These are phyloP conservation scores for Drosophila novamexicana DNA, from an alignment of 1,140 invertebrate species.

Conservation along the genomic window DNA sequence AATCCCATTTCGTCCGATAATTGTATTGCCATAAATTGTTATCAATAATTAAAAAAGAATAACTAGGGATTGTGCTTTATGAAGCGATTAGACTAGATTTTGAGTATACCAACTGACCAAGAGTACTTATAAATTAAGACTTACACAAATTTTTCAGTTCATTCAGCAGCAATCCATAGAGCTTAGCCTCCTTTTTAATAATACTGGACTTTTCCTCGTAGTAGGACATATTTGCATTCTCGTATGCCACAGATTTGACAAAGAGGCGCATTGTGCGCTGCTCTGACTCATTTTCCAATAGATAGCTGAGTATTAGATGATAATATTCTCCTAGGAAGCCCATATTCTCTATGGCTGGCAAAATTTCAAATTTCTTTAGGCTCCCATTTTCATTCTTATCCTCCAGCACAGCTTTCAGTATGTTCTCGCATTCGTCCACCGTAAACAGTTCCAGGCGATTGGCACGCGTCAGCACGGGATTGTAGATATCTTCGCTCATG, in stretches of 20 bases:
- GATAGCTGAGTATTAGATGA: conserved; percentile 63
- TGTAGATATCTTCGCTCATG: conserved; percentile 48
- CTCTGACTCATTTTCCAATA: conserved; percentile 24
- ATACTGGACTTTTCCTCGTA: conserved; percentile 58
- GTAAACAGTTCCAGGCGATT: conserved; percentile 63
- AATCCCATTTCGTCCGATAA: too few species aligned
- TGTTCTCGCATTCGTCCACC: conserved; percentile 55
- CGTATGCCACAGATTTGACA: conserved; percentile 69
- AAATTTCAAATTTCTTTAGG: conserved; percentile 52
- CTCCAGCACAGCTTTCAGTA: conserved; percentile 54
- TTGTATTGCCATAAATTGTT: too few species aligned
- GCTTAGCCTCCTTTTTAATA: conserved; percentile 60
- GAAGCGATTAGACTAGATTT: too few species aligned
- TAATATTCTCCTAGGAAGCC: conserved; percentile 78
- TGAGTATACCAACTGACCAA: too few species aligned
- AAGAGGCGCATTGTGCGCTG: conserved; percentile 53
- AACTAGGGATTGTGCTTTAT: too few species aligned
- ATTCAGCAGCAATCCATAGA: conserved; percentile 63
- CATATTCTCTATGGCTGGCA: conserved; percentile 58
- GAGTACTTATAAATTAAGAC: not conserved
- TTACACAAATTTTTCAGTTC: conserved; percentile 67
- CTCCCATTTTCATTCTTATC: conserved; percentile 44
- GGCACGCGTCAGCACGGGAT: conserved; percentile 46
- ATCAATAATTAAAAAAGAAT: too few species aligned
- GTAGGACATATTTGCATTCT: conserved; percentile 59